phyloP scores from a whole-genome alignment of 2,888 invertebrate genomes.

The Stomorhina lunata region DNA sequence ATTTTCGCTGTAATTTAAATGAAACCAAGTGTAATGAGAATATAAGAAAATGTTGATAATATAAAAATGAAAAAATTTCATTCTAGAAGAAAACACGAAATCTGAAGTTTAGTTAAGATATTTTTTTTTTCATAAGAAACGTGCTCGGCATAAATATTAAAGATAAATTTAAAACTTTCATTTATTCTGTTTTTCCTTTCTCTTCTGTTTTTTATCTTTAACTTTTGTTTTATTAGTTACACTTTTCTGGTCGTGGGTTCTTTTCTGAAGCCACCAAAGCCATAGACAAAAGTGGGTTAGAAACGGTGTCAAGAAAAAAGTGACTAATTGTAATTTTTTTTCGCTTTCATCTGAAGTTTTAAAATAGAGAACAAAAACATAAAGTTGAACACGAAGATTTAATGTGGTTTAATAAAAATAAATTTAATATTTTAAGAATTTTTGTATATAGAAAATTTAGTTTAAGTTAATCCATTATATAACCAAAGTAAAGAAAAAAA shows the following conservation, averaged over 20 bases:
- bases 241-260: background rate
- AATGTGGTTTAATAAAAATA: too few species aligned
- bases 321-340: constrained; percentile 26
- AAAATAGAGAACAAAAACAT: background rate
- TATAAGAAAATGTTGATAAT: constrained; percentile 11
- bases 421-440: too few species aligned
- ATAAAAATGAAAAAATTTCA: background rate
- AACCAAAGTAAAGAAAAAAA: too few species aligned
- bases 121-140: constrained; percentile 56
- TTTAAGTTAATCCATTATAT: too few species aligned
- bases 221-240: background rate
- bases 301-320: constrained; percentile 31
- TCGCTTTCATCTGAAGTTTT: background rate
- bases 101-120: constrained; percentile 21
- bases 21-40: background rate
- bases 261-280: constrained; percentile 11
- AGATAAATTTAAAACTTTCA: constrained; percentile 46
- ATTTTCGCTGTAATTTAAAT: too few species aligned
- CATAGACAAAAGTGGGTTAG: constrained; percentile 14
- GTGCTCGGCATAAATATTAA: constrained; percentile 55
- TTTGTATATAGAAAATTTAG: too few species aligned
- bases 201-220: background rate
- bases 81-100: background rate
- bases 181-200: background rate
- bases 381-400: too few species aligned